Conservation (phyloP, 2,888 invertebrate genomes). For the Pseudoips prasinana region DNA sequence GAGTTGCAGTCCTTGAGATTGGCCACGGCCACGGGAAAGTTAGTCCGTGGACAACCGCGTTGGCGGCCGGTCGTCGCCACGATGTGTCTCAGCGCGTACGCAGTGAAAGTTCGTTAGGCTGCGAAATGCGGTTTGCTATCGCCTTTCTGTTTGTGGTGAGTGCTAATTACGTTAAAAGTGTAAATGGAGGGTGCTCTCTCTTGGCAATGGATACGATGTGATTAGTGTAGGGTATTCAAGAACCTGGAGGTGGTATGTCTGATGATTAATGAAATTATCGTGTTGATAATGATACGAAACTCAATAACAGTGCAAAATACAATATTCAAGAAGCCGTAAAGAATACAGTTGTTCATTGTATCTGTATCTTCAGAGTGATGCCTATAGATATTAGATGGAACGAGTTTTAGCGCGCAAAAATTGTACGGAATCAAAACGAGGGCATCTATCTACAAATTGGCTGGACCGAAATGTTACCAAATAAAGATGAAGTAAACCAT, state of each 20-base stretch:
- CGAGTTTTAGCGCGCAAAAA: constrained; percentile 31
- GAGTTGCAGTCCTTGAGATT: constrained; percentile 59
- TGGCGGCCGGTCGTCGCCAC: constrained; percentile 55
- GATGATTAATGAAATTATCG: constrained; percentile 5
- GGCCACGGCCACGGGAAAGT: constrained; percentile 44
- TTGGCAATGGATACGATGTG: constrained; percentile 36
- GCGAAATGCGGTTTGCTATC: constrained; percentile 75
- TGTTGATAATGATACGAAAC: constrained; percentile 1
- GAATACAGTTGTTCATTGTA: constrained; percentile 20
- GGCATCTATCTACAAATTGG: constrained; percentile 20
- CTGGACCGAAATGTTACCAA: constrained; percentile 24
- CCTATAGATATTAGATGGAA: constrained; percentile 20
- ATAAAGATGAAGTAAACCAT: constrained; percentile 17
- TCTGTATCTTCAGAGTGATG: constrained; percentile 7
- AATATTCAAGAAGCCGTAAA: constrained; percentile 13
- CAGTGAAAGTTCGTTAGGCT: constrained; percentile 77
- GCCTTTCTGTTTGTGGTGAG: constrained; percentile 80
- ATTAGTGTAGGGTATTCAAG: constrained; percentile 26
- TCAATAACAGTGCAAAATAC: constrained; percentile 2
- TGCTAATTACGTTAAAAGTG: constrained; percentile 70
- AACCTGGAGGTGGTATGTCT: constrained; percentile 28
- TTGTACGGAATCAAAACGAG: constrained; percentile 24
- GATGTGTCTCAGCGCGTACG: constrained; percentile 58
- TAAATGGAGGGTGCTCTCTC: constrained; percentile 56
- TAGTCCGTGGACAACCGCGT: constrained; percentile 65